phyloP scores from a whole-genome alignment of 2,797 vertebrate species.

The Cygnus olor region DNA sequence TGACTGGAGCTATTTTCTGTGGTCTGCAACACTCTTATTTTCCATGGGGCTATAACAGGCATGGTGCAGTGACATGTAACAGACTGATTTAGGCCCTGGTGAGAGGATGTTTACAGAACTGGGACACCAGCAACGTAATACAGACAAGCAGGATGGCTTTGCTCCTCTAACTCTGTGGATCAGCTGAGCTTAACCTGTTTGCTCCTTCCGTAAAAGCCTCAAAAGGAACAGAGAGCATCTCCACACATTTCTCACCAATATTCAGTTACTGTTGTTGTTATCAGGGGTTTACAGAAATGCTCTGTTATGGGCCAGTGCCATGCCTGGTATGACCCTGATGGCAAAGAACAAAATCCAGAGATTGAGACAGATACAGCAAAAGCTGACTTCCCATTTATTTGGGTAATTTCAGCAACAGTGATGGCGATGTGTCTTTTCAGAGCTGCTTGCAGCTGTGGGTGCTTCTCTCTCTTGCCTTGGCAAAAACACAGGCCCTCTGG shows the following conservation, averaged over 20 bases:
- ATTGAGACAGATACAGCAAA: neutral
- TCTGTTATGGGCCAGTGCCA: neutral
- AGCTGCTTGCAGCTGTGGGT: neutral
- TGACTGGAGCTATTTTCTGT: neutral
- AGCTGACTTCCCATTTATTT: neutral
- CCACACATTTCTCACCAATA: rapidly evolving
- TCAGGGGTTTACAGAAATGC: neutral
- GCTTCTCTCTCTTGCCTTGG: neutral
- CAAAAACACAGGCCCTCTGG: neutral
- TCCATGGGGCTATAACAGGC: neutral
- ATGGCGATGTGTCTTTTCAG: neutral
- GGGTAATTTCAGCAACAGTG: neutral
- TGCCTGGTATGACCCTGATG: neutral
- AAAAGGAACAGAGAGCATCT: neutral
- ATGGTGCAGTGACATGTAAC: constrained; percentile 14
- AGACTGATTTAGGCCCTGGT: constrained; percentile 22
- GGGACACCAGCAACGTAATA: neutral
- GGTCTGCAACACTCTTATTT: neutral
- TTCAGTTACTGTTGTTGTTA: neutral
- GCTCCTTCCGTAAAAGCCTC: constrained; percentile 9
- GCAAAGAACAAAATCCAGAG: neutral
- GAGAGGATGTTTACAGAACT: constrained; percentile 57
- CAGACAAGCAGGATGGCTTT: constrained; percentile 41
- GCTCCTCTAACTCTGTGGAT: constrained; percentile 27
- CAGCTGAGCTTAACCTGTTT: constrained; percentile 62